phyloP scores from a whole-genome alignment of 1,140 invertebrate genomes.

The Oryctes rhinoceros region DNA sequence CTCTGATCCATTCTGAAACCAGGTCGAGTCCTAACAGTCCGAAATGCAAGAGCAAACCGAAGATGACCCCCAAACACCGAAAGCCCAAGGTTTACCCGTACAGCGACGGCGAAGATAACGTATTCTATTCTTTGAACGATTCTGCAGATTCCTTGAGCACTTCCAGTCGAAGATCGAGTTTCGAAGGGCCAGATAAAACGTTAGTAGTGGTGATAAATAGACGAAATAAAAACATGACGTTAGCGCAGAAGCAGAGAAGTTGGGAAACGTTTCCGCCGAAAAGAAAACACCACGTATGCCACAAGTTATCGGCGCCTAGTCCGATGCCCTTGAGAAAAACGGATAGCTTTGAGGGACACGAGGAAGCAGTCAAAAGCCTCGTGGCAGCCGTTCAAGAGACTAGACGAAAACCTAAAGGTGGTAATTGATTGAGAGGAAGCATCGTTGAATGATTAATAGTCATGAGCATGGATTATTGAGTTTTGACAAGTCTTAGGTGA shows the following conservation, averaged over 20 bases:
- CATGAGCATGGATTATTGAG: slow-evolving; percentile 18
- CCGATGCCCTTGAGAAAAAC: slow-evolving; percentile 66
- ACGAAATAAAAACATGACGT: slow-evolving; percentile 61
- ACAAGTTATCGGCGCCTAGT: slow-evolving; percentile 53
- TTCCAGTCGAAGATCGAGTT: slow-evolving; percentile 62
- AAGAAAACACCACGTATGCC: slow-evolving; percentile 55
- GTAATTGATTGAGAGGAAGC: slow-evolving; percentile 51
- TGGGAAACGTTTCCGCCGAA: slow-evolving; percentile 75
- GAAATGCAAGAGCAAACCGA: slow-evolving; percentile 59
- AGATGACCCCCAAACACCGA: slow-evolving; percentile 47
- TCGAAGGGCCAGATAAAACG: slow-evolving; percentile 58
- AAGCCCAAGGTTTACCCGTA: slow-evolving; percentile 65
- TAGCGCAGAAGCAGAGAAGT: slow-evolving; percentile 70
- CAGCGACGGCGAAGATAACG: slow-evolving; percentile 70
- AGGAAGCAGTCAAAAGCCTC: slow-evolving; percentile 75
- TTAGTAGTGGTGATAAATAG: slow-evolving; percentile 60
- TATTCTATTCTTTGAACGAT: slow-evolving; percentile 64
- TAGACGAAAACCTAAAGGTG: slow-evolving; percentile 61
- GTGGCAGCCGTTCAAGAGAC: slow-evolving; percentile 77
- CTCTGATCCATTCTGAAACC: slow-evolving; percentile 61
- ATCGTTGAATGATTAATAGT: slow-evolving; percentile 22
- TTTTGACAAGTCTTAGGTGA: not conserved
- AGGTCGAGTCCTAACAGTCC: slow-evolving; percentile 57
- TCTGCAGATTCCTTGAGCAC: slow-evolving; percentile 58
- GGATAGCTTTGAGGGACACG: slow-evolving; percentile 76